Base-by-base conservation (phyloP, 2,888 invertebrate genomes). In the Hydropsyche betteni region DNA sequence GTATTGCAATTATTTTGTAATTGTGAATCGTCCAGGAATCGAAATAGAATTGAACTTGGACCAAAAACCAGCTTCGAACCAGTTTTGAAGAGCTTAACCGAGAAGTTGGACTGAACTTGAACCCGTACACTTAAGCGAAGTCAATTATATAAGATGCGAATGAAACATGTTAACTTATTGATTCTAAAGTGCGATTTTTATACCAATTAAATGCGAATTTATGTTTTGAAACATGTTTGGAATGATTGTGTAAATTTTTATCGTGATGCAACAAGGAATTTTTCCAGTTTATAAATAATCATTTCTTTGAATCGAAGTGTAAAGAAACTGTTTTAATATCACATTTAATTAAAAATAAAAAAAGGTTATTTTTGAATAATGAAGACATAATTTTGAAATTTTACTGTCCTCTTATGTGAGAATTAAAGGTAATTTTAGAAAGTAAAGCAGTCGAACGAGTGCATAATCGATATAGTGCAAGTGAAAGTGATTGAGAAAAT, bases 41-140 rank as follows among this genome's bases (percentile, higher is more conserved):
- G 12, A 24, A 36, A 64, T 64, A 64, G 64, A 64, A 36, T 64
- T 64, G 64, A 64, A 64, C 64, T 64, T 64, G 64, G 34, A 64
- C 64, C 64, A 36, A 64, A 64, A 64, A 64, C 64, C 64, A 64
- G 64, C 64, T 64, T 10, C n/a, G 64, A 64, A 64, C 64, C 64
- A 64, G 64, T 64, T 64, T 64, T 12, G 64, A 24, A 8, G n/a
- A 64, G 64, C 64, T 64, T 64, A 61, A 36, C 64, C 4, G 34
- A n/a, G 24, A 34, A 64, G 64, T 55, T n/a, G 14, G 34, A 64
- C 64, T 64, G 64, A 64, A 64, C 64, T 64, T 64, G 64, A 64
- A 64, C 64, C 64, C 64, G 36, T 36, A 36, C 44, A 4, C 64
- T 64, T 34, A 64, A 64, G 34, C n/a, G 64, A 12, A 36, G 36